Conservation (phyloP, 92 coral and sea anemone genomes). For the Palythoa grandiflora region DNA sequence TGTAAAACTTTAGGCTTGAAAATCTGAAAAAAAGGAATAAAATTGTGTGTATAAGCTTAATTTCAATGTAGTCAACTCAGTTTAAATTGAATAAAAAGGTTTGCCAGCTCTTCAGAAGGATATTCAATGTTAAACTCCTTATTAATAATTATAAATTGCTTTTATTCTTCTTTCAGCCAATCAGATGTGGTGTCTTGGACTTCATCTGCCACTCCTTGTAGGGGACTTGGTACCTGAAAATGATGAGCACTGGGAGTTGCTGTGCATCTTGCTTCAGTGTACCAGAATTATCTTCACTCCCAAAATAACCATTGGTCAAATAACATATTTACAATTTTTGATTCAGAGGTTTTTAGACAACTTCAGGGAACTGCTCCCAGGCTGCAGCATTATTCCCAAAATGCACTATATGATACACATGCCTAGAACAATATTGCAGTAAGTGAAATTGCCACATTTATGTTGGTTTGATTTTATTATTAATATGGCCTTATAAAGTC, state of each 20-base stretch:
- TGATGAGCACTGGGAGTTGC: slow-evolving; percentile 74
- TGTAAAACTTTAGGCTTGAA: slow-evolving; percentile 9
- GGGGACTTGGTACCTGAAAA: slow-evolving; percentile 64
- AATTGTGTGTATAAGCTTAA: slow-evolving; percentile 1
- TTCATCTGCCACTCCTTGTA: slow-evolving; percentile 60
- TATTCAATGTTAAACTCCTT: slow-evolving; percentile 26
- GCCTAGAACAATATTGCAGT: slow-evolving; percentile 76
- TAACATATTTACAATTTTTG: slow-evolving; percentile 68
- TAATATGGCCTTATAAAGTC: not conserved
- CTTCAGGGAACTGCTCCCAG: slow-evolving; percentile 64
- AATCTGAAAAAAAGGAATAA: slow-evolving; percentile 7
- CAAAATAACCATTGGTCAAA: slow-evolving; percentile 51
- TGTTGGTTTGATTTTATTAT: slow-evolving; percentile 22
- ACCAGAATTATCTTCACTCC: slow-evolving; percentile 70
- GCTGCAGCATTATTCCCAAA: slow-evolving; percentile 68
- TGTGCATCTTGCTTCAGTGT: slow-evolving; percentile 66
- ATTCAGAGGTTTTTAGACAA: slow-evolving; percentile 63
- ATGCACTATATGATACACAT: slow-evolving; percentile 80
- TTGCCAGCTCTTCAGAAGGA: slow-evolving; percentile 23
- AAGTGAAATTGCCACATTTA: slow-evolving; percentile 43
- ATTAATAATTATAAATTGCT: not conserved
- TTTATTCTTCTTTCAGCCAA: slow-evolving; percentile 64
- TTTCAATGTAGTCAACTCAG: slow-evolving; percentile 25
- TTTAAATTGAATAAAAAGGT: slow-evolving; percentile 16
- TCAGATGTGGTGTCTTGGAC: slow-evolving; percentile 84